Base-by-base conservation (phyloP, 2,797 vertebrate genomes). In the Alosa sapidissima region DNA sequence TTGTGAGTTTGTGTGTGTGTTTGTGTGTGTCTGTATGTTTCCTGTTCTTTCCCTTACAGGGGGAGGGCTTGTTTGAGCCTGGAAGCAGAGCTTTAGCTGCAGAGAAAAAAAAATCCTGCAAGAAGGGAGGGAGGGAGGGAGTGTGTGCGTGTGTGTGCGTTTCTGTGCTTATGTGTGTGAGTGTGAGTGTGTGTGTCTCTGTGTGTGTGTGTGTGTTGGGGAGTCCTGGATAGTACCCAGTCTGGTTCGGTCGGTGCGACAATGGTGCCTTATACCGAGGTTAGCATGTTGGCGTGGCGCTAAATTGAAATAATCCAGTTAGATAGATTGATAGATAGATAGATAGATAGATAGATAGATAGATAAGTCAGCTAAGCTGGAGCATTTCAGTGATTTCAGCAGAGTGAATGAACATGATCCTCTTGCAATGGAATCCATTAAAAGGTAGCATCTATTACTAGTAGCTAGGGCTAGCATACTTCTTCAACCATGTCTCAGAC, bases 1-100 rank as follows among this genome's bases (percentile, higher is more conserved):
- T 28, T 68, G 62, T 72, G 65, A 41, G 65, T 36, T 33, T 68
- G 24, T 68, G 62, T 33, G 24, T 33, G 28, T 65, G 62, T 33
- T 10, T n/a, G 19, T 58, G 14, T 21, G 55, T 58, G 55, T 62
- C 0, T 65, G 62, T 65, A 7, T 65, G 62, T 65, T 72, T 41
- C 65, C 65, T 72, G 33, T 33, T 72, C 65, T 72, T 72, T 72
- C 11, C 65, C 33, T 10, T 72, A 41, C 65, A 65, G 60, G n/a
- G 60, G 24, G 60, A 72, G 65, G 65, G 65, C 65, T 72, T 72
- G 65, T 72, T 72, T 72, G 28, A 33, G 65, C 65, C 36, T 72
- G 65, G 65, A 72, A 72, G 65, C 6, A 72, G 28, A 36, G 65
- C 65, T 72, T 72, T 72, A 41, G 65, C 33, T 14, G 65, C 65